Evolutionary conservation across 2,113 vertebrate species (phyloP), one percentile per base, ranked within the genome.

Genomic region (Hassar affinis): DNA sequence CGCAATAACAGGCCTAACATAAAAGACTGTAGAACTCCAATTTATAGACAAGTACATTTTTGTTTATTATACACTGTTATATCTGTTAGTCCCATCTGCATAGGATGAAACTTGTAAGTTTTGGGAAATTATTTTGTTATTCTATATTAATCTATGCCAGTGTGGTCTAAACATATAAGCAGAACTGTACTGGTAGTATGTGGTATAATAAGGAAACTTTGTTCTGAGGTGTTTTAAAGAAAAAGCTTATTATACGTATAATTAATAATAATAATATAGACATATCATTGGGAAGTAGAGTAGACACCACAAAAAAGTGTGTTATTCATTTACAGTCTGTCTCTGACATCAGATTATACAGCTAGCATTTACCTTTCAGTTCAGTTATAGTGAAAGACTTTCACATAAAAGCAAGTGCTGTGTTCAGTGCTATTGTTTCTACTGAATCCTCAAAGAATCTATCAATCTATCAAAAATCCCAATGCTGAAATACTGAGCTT

Each of bases 321-420:
- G 83, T 84, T 80, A 45, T 22, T 62, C 51, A 84, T 84, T 84
- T 74, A 74, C 77, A 62, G 54, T 74, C 74, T 71, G 61, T 84
- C 15, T 83, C 47, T 52, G 45, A 45, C 47, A 18, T 74, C n/a
- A 79, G 59, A 22, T 77, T 66, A 54, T 27, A 38, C 38, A 45
- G 25, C 15, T 38, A 22, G 35, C 18, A 17, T 38, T 76, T 11
- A 66, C 10, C 14, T 64, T 79, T 49, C 42, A 22, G 42, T 20
- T 49, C 10, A 33, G n/a, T 49, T 64, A 17, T 64, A 49, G 25
- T 78, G 22, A 78, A 79, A 0, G 8, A n/a, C 38, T 47, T 79
- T 62, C 42, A 78, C 6, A 22, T 52, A 5, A 8, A 68, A 80
- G 33, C 56, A 61, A 59, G 22, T 42, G 20, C 9, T 38, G 75